Conservation (phyloP, 2,113 vertebrate species). For the Phyllostomus hastatus region DNA sequence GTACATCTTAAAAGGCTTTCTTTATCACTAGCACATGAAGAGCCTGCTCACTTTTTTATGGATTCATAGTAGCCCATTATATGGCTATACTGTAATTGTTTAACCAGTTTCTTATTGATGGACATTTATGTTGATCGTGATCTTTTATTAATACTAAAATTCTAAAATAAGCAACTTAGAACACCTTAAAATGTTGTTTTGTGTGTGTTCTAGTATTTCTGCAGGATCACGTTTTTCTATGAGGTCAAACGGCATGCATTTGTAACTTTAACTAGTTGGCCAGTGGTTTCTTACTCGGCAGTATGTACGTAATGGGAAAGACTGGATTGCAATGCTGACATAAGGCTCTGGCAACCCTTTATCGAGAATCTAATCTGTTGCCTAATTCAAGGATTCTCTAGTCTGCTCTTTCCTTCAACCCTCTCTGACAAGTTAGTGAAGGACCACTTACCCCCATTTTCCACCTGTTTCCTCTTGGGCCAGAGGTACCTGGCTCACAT, state of each 20-base stretch:
- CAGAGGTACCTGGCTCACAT: background rate
- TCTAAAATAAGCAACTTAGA: background rate
- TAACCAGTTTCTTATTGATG: background rate
- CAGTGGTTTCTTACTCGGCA: background rate
- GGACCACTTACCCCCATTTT: background rate
- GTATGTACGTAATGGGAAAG: background rate
- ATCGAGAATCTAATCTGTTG: background rate
- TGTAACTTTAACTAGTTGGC: background rate
- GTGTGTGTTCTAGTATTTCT: background rate
- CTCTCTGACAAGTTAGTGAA: background rate
- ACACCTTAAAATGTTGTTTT: background rate
- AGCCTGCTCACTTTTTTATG: background rate
- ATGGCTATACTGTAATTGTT: background rate
- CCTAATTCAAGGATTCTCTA: background rate
- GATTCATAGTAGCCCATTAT: background rate
- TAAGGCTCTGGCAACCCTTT: background rate
- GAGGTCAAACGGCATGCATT: background rate
- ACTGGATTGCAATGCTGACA: background rate
- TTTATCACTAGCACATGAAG: background rate
- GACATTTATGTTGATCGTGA: background rate
- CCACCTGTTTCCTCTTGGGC: background rate
- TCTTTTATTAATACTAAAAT: background rate
- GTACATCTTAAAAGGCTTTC: background rate
- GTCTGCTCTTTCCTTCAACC: background rate
- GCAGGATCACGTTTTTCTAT: background rate